Percentiles rank a stretch among this genome's conserved stretches.
Conservation (phyloP, 2,888 invertebrate species). For the Rhopalosiphum nymphaeae region DNA sequence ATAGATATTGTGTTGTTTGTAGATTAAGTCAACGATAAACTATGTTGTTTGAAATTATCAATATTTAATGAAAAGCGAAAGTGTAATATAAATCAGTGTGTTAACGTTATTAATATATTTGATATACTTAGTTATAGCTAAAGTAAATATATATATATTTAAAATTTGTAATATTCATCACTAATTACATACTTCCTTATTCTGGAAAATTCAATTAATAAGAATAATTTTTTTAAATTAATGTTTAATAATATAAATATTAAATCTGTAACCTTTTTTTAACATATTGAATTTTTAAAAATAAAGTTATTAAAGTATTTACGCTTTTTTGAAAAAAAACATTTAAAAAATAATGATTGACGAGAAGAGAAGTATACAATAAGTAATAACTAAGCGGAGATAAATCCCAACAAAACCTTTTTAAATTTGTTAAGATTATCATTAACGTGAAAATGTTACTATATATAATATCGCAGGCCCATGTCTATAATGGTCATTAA, state of each 20-base stretch:
- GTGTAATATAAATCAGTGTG: background rate
- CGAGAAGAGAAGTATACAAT: background rate
- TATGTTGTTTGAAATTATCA: background rate
- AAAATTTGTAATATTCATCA: background rate
- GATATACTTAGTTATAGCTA: background rate
- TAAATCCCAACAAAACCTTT: background rate
- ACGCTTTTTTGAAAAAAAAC: background rate
- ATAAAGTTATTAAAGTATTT: background rate
- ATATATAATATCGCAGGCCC: background rate
- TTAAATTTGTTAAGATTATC: background rate
- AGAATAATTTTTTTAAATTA: background rate
- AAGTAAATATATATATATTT: background rate
- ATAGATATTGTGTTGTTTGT: background rate
- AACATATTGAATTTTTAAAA: background rate
- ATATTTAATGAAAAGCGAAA: constrained; percentile 5
- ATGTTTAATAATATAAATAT: background rate
- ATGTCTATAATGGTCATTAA: background rate
- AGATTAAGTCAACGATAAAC: background rate
- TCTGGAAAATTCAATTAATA: background rate
- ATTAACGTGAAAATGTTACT: background rate
- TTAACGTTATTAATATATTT: background rate
- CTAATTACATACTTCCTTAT: background rate
- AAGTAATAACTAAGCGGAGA: background rate
- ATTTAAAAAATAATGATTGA: background rate
- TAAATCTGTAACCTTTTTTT: background rate